Evolutionary conservation across 2,113 vertebrate genomes (phyloP), one percentile per base, ranked within the genome.

Genomic region (Silurus glanis): DNA sequence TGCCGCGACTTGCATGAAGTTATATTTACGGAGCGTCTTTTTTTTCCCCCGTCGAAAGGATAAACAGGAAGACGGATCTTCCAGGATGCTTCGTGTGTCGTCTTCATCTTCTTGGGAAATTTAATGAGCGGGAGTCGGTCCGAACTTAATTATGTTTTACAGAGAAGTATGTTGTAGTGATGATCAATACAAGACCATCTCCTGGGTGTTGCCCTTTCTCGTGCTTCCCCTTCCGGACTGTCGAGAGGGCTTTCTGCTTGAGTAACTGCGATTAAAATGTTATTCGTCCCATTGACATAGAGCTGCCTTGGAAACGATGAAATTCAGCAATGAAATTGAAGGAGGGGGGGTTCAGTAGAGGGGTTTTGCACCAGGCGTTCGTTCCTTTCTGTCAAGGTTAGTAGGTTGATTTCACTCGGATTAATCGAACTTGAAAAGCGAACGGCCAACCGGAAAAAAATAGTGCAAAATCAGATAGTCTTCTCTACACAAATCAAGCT

Each of bases 381-480:
- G 55, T 25, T 55, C 82, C 37, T 21, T 47, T 47, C 85, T 80
- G 72, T 88, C 85, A 86, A 88, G 82, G 75, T 90, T 85, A 86
- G 85, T 53, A 9, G 28, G 66, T 80, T 90, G 90, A 83, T 83
- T 83, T 92, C 83, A 86, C 88, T 91, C 90, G 88, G 25, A 64
- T 84, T 89, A 90, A 90, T 86, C 74, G 17, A 80, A 87, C 88
- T 90, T 84, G 81, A 85, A 89, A 86, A 86, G 59, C 84, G 88
- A 82, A 85, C 16, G 62, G 67, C 37, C 23, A 25, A n/a, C 58
- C 3, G 2, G 55, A 59, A 16, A 56, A 28, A 7, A 90, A 87
- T 89, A 87, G 92, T 91, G 76, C 91, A 83, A 93, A 91, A 91
- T 92, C 87, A 55, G 72, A 88, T 88, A 90, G 88, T 88, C 89